A percentile compares a stretch with the other conserved stretches of the same genome.
phyloP scores from a whole-genome alignment of 2,797 vertebrate genomes.

The Lepus oiostolus region DNA sequence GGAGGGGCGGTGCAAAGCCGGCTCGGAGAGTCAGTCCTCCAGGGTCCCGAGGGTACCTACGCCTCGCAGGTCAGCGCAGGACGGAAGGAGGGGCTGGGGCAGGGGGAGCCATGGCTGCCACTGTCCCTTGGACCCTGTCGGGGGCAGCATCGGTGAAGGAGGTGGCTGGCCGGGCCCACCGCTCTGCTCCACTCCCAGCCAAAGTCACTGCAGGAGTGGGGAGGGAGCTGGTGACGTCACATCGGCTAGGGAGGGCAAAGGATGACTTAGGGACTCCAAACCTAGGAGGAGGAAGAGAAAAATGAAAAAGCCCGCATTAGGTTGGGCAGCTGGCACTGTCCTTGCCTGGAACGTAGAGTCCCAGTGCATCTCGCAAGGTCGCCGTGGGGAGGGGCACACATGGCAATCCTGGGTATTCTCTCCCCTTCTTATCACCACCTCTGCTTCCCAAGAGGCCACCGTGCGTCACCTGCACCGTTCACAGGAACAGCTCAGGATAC shows the following conservation, averaged over 20 bases:
- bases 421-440: background rate
- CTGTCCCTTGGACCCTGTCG: constrained; percentile 15
- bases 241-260: background rate
- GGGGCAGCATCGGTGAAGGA: constrained; percentile 65
- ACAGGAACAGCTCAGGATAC: background rate
- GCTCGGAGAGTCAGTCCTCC: constrained; percentile 82
- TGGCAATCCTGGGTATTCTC: background rate
- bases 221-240: background rate
- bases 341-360: background rate
- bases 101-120: constrained; percentile 68
- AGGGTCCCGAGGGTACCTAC: constrained; percentile 78
- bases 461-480: background rate
- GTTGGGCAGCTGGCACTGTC: background rate
- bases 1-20: background rate
- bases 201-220: background rate
- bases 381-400: background rate
- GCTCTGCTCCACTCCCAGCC: background rate
- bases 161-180: background rate
- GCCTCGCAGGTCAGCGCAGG: constrained; percentile 74
- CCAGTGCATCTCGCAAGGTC: background rate
- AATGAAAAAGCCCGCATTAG: background rate
- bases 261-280: constrained; percentile 23
- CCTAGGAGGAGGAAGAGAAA: constrained; percentile 78
- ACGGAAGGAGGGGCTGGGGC: constrained; percentile 31
- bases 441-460: background rate